Evolutionary conservation across 2,113 vertebrate species (phyloP).

Genomic region (Bombycilla garrulus): DNA sequence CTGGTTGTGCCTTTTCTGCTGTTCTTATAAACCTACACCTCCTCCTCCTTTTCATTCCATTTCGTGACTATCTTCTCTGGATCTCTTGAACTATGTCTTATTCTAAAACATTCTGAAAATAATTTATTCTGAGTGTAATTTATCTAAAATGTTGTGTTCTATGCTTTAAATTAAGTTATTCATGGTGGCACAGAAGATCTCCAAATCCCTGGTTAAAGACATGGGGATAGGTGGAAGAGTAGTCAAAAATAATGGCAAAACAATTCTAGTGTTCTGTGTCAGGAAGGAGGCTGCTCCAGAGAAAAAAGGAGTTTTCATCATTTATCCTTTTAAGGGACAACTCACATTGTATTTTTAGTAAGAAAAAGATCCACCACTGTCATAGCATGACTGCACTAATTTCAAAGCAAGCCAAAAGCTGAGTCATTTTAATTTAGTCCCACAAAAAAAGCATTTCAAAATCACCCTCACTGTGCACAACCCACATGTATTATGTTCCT

Average conservation of each 20-base stretch:
- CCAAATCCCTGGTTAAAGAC: background rate
- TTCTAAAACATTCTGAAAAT: background rate
- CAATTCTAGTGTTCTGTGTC: background rate
- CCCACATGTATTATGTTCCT: background rate
- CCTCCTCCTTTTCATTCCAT: background rate
- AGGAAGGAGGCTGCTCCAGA: background rate
- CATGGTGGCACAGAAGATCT: background rate
- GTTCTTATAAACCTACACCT: background rate
- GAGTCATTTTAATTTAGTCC: background rate
- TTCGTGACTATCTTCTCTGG: background rate
- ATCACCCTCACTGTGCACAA: background rate
- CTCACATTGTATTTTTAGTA: background rate
- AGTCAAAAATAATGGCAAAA: background rate
- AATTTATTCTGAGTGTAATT: background rate
- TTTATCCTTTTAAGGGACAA: background rate
- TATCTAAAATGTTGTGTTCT: background rate
- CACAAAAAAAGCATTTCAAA: background rate
- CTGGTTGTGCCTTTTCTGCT: background rate
- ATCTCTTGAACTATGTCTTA: background rate
- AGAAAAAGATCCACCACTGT: background rate
- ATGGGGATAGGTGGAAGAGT: background rate
- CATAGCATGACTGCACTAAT: background rate
- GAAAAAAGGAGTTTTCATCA: background rate
- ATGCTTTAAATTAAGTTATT: background rate
- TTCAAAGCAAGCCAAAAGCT: background rate